Base-by-base conservation (phyloP, 2,797 vertebrate species). In the Tapera naevia region DNA sequence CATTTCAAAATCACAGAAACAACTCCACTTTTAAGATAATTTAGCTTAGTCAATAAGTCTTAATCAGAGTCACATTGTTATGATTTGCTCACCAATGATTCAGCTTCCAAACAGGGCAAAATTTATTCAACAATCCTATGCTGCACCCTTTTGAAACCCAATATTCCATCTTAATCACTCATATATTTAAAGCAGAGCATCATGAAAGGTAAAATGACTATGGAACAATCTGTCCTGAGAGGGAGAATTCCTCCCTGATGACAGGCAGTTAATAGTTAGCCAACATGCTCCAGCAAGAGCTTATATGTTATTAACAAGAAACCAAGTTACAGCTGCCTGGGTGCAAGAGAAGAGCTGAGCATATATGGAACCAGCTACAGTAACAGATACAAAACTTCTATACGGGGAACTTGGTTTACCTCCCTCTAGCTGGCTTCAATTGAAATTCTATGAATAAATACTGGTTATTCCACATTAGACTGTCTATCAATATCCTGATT, bases 231-330 rank as follows among this genome's bases (percentile, higher is more conserved):
- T 80, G 32, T 41, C n/a, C 48, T 35, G 64, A 46, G 27, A 39
- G 11, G 33, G 23, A 39, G 11, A 90, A 79, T 88, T 89, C 71
- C 80, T 86, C 74, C 53, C 56, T 58, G 46, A 8, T 33, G 18
- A 17, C 18, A 88, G 15, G 39, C 25, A 79, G 70, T 91, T 93
- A 95, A 84, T 89, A 60, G 35, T 89, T 86, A 93, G 43, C 72
- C 46, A 83, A 21, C 3, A 7, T 50, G 32, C 18, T 66, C 65
- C 50, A 75, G 48, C 30, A 69, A 81, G 32, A 66, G 8, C 32
- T 35, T 48, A 33, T 50, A 57, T 17, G 32, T 66, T 70, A 28
- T 58, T 71, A 50, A 66, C 28, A 45, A 37, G 21, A n/a, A 53
- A 39, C 19, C 14, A 32, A 41, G 51, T 66, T 39, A 75, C 7